Percentiles rank a stretch among this genome's conserved stretches.
Conservation (phyloP, 1,140 invertebrate genomes). For the Sitodiplosis mosellana region DNA sequence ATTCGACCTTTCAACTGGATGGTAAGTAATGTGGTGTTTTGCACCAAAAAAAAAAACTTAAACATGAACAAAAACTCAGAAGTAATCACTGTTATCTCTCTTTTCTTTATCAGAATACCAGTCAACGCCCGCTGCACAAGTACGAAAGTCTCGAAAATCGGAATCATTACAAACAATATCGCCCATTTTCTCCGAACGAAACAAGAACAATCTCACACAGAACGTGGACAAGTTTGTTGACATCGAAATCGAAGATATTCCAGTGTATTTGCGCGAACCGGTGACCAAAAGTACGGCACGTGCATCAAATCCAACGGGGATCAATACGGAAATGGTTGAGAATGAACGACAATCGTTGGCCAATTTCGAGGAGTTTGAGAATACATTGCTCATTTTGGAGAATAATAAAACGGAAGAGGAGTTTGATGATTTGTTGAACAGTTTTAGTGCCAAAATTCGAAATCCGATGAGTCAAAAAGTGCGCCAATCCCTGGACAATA, state of each 20-base stretch:
- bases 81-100: too few species aligned
- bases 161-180: neutral
- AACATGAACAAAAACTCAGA: too few species aligned
- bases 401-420: conserved; percentile 12
- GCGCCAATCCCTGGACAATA: conserved; percentile 20
- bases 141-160: neutral
- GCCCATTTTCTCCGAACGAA: neutral
- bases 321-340: neutral
- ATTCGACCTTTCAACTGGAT: neutral
- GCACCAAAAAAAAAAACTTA: too few species aligned
- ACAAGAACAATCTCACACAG: neutral
- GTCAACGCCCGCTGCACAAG: too few species aligned
- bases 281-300: neutral
- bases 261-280: neutral
- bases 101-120: too few species aligned
- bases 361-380: neutral
- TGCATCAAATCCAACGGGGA: neutral
- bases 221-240: neutral
- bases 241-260: neutral
- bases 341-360: neutral
- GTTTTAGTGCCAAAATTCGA: conserved; percentile 13
- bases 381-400: neutral
- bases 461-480: conserved; percentile 19
- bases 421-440: conserved; percentile 20
- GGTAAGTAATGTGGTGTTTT: neutral